These are phyloP conservation scores for Amphipoea oculea DNA, from an alignment of 2,888 invertebrate species.

Conservation along the genomic window DNA sequence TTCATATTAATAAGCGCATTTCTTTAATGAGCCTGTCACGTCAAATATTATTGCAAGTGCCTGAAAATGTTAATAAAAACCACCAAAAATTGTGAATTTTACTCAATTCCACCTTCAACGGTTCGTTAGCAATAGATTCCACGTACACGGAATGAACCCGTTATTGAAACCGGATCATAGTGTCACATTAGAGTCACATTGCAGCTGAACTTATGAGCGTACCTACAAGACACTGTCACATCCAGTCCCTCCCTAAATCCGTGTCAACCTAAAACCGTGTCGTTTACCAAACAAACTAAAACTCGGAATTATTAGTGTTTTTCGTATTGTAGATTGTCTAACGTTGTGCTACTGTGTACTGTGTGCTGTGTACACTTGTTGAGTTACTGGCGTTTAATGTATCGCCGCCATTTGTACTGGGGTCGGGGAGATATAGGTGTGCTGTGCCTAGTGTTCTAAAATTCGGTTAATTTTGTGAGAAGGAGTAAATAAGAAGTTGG, in stretches of 20 bases:
- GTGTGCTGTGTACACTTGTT: slow-evolving; percentile 58
- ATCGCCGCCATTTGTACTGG: slow-evolving; percentile 43
- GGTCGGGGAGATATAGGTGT: slow-evolving; percentile 7
- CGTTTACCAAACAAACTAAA: slow-evolving; percentile 85
- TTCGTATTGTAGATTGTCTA: slow-evolving; percentile 80
- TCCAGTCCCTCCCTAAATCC: slow-evolving; percentile 65
- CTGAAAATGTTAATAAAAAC: too few species aligned
- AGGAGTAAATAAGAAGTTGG: not conserved
- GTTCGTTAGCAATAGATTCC: too few species aligned
- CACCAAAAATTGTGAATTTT: too few species aligned
- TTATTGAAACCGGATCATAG: too few species aligned
- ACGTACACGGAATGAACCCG: too few species aligned
- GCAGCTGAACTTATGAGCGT: not conserved
- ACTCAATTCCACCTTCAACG: too few species aligned
- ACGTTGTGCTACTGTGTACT: slow-evolving; percentile 54
- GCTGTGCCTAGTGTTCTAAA: slow-evolving; percentile 6
- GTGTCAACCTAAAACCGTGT: slow-evolving; percentile 73
- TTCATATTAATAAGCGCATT: not conserved
- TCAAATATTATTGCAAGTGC: not conserved
- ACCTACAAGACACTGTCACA: not conserved
- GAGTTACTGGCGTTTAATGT: slow-evolving; percentile 54
- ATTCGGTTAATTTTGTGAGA: not conserved
- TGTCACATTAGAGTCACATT: too few species aligned
- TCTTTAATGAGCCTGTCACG: not conserved
- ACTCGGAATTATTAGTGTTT: slow-evolving; percentile 86